Evolutionary conservation across 2,113 vertebrate genomes (phyloP).

Genomic region (Himantopus leucocephalus): DNA sequence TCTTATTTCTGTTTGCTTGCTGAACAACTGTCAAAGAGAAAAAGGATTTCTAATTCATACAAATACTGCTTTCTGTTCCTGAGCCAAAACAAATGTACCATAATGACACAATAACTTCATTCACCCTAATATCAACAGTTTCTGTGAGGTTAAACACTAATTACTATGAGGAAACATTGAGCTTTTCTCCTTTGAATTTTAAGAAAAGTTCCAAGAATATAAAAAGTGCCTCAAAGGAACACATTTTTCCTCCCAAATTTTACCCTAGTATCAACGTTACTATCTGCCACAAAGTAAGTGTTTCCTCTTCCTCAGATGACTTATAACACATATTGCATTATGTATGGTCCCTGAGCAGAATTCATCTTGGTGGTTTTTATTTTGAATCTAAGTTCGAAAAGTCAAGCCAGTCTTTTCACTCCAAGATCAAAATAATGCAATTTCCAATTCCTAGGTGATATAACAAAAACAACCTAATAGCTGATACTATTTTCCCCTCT

Average conservation of each 20-base stretch:
- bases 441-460: background rate
- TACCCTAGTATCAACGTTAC: background rate
- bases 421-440: background rate
- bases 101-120: background rate
- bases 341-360: background rate
- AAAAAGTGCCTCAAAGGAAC: background rate
- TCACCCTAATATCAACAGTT: background rate
- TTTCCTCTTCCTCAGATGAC: background rate
- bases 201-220: background rate
- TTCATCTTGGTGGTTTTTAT: background rate
- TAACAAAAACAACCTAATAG: background rate
- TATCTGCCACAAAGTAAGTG: background rate
- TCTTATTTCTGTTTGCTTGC: slow-evolving; percentile 23
- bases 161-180: background rate
- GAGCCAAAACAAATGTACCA: background rate
- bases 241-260: background rate
- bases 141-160: background rate
- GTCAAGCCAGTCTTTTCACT: background rate
- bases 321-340: background rate
- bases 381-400: background rate
- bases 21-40: background rate
- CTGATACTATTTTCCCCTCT: background rate
- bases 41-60: slow-evolving; percentile 12
- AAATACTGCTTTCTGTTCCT: background rate
- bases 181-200: background rate